A percentile compares a stretch with the other conserved stretches of the same genome.
phyloP scores from a whole-genome alignment of 2,888 invertebrate species.

The Lochmaea capreae region DNA sequence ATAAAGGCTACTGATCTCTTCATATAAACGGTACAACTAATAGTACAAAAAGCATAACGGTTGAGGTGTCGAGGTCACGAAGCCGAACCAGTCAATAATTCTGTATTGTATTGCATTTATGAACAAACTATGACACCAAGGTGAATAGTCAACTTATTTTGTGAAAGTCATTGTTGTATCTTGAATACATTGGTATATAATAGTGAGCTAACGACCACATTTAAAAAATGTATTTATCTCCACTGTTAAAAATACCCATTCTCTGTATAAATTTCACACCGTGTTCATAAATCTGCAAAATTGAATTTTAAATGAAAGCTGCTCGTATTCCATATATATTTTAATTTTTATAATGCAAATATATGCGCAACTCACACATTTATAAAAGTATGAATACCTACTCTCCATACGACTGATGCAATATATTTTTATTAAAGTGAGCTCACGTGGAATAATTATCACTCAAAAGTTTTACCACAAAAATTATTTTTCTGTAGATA shows the following conservation, averaged over 20 bases:
- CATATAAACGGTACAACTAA: no score
- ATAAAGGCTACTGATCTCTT: no score
- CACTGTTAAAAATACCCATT: neutral
- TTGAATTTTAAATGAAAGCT: neutral
- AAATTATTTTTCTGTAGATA: neutral
- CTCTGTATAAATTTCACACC: neutral
- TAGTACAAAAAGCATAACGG: no score
- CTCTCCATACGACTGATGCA: neutral
- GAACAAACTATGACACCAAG: no score
- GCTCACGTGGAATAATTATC: neutral
- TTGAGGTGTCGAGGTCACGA: no score
- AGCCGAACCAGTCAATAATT: no score
- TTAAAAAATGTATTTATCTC: neutral
- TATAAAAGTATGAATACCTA: neutral
- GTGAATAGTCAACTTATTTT: no score
- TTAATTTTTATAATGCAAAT: neutral
- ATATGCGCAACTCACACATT: neutral
- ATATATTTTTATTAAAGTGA: neutral
- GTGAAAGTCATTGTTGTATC: no score
- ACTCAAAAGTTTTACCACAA: neutral
- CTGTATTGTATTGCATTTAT: no score
- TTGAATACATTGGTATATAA: no score
- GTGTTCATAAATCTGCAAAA: neutral
- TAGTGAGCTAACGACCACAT: neutral
- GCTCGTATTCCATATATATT: neutral